Base-by-base conservation (phyloP, 1,140 invertebrate species). In the Calycopis cecrops region DNA sequence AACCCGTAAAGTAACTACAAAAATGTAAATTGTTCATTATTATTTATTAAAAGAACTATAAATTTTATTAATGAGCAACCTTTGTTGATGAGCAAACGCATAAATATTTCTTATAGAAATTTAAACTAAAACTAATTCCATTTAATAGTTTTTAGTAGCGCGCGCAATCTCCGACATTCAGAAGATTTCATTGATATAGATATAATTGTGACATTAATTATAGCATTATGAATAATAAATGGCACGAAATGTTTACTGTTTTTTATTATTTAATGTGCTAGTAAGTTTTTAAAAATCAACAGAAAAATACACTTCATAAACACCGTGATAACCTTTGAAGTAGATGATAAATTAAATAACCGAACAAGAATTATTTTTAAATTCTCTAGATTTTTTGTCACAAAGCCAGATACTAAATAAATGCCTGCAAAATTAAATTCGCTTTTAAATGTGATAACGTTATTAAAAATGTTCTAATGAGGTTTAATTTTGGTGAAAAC, bases 281-380 rank as follows among this genome's bases (percentile, higher is more conserved):
- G 12, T 42, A 16, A 42, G 16, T 16, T 16, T 42, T 42, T 42
- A 8, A 16, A 42, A 42, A 2, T 14, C 21, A 40, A 40, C 40
- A 42, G 8, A 16, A 14, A 42, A 42, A 42, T 8, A 42, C 21
- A 48, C 9, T 48, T 48, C 21, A 28, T 42, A 16, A 42, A 42
- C 12, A 42, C 16, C 0, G n/a, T 40, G 12, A 42, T 42, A 42
- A 42, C 40, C 40, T 42, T 42, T 42, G 40, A 42, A 7, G 40
- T 42, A 9, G 40, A 42, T 42, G 16, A 42, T 42, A 48, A 48
- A 48, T 48, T 48, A 18, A 48, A 34, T 33, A 8, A 34, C 18
- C 21, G 6, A 16, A 16, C 12, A 16, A 33, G 21, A 48, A 10
- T 21, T n/a, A 33, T 48, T 4, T 48, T 48, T 28, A 11, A 18